These are phyloP conservation scores for Ictalurus furcatus DNA, from an alignment of 2,113 vertebrate genomes.

Conservation along the genomic window DNA sequence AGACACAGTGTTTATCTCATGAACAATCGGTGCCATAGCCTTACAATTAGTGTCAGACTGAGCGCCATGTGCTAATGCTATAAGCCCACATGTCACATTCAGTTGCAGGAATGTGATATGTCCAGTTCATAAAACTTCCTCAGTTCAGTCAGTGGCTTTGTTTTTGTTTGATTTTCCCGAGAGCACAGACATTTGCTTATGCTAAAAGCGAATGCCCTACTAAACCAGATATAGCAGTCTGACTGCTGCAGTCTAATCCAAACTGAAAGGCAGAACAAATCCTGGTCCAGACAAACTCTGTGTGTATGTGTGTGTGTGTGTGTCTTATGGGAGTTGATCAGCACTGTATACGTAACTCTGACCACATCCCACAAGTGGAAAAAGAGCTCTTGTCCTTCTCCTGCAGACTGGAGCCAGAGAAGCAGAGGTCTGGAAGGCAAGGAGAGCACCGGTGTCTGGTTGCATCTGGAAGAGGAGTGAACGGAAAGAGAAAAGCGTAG, in stretches of 20 bases:
- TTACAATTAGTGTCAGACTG: background rate
- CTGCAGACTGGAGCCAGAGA: conserved; percentile 9
- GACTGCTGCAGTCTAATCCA: conserved; percentile 18
- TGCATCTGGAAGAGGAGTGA: conserved; percentile 32
- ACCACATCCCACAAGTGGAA: conserved; percentile 36
- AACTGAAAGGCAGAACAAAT: conserved; percentile 41
- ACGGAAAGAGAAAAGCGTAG: conserved; percentile 17
- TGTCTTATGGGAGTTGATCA: conserved; percentile 34
- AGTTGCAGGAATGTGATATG: background rate
- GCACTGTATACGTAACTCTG: conserved; percentile 5
- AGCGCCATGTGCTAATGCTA: background rate
- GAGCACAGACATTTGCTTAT: conserved; percentile 10
- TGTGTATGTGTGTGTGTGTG: conserved; percentile 13
- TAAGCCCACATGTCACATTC: background rate
- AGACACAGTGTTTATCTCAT: background rate
- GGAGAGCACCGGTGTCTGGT: conserved; percentile 43
- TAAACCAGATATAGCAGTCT: conserved; percentile 31
- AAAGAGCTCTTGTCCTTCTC: conserved; percentile 29
- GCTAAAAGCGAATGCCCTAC: background rate
- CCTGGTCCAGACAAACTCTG: background rate
- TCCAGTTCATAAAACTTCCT: background rate
- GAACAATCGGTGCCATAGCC: background rate
- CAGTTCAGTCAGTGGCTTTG: background rate
- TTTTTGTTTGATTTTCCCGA: background rate
- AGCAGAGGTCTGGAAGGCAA: conserved; percentile 33